Evolutionary conservation across 2,888 invertebrate species (phyloP).

Genomic region (Lomographa bimaculata): DNA sequence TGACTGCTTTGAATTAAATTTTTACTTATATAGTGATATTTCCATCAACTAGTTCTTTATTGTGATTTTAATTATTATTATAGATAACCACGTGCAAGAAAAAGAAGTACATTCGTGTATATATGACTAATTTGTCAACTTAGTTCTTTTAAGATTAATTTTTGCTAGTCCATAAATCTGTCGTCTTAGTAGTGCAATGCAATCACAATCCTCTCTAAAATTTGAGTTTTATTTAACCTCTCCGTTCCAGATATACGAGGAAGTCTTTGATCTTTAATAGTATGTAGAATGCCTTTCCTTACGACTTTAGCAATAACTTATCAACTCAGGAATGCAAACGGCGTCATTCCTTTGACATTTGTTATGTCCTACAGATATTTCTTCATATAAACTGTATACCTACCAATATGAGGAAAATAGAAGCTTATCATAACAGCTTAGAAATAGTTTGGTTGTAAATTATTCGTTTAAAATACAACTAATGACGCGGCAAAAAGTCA

Average conservation of each 20-base stretch:
- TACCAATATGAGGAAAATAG: conserved; percentile 1
- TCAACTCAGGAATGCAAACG: conserved; percentile 30
- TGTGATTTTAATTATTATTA: background rate
- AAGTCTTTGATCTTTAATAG: conserved; percentile 45
- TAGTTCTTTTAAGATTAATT: too few relatives aligned
- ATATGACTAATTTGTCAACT: conserved; percentile 24
- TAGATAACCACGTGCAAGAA: conserved; percentile 19
- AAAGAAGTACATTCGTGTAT: conserved; percentile 9
- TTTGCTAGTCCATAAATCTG: conserved; percentile 23
- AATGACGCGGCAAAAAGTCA: conserved; percentile 25
- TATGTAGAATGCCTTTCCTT: conserved; percentile 32
- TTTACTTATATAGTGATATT: background rate
- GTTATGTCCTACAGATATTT: conserved; percentile 4
- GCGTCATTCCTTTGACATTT: conserved; percentile 18
- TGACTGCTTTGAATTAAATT: background rate
- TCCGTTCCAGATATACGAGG: conserved; percentile 40
- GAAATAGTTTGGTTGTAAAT: conserved; percentile 2
- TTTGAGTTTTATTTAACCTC: conserved; percentile 27
- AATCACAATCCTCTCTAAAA: conserved; percentile 17
- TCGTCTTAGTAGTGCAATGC: conserved; percentile 30
- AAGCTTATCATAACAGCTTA: too few relatives aligned
- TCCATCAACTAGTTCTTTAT: background rate
- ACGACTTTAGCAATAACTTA: conserved; percentile 31
- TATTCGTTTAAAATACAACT: conserved; percentile 27
- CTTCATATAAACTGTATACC: too few relatives aligned